Evolutionary conservation across 2,888 invertebrate species (phyloP).

Genomic region (Abrostola tripartita): DNA sequence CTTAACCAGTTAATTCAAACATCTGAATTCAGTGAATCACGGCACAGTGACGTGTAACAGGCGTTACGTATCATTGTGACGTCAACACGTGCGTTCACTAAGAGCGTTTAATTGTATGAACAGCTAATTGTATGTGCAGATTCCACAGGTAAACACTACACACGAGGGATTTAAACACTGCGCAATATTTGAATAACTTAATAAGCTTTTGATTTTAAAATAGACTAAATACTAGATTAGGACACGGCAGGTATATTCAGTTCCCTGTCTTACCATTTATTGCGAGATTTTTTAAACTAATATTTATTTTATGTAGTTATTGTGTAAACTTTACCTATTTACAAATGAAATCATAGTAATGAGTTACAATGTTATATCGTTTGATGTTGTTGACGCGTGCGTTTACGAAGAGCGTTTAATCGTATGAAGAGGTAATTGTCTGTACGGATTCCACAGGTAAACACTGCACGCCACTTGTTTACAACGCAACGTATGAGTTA

Average conservation of each 20-base stretch:
- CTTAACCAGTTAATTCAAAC: slow-evolving; percentile 37
- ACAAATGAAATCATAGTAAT: slow-evolving; percentile 43
- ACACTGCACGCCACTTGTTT: slow-evolving; percentile 78
- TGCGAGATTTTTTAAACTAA: too few species aligned
- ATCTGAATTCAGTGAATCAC: slow-evolving; percentile 51
- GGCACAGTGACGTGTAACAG: slow-evolving; percentile 52
- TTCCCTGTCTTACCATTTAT: too few species aligned
- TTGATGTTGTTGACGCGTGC: slow-evolving; percentile 74
- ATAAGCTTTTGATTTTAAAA: too few species aligned
- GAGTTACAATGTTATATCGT: slow-evolving; percentile 58
- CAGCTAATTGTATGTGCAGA: neutral
- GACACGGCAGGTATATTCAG: too few species aligned
- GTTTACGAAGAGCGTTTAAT: slow-evolving; percentile 77
- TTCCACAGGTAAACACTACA: neutral
- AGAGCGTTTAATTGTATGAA: neutral
- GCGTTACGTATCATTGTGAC: slow-evolving; percentile 34
- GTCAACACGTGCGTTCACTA: neutral
- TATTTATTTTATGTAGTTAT: neutral
- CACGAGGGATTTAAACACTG: neutral
- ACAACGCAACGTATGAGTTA: slow-evolving; percentile 62
- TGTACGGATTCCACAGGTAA: slow-evolving; percentile 85
- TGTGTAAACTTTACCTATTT: neutral
- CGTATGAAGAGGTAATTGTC: slow-evolving; percentile 87
- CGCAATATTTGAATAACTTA: neutral
- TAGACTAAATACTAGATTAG: too few species aligned